Conservation (phyloP, 1,140 invertebrate genomes). For the Cephus cinctus region DNA sequence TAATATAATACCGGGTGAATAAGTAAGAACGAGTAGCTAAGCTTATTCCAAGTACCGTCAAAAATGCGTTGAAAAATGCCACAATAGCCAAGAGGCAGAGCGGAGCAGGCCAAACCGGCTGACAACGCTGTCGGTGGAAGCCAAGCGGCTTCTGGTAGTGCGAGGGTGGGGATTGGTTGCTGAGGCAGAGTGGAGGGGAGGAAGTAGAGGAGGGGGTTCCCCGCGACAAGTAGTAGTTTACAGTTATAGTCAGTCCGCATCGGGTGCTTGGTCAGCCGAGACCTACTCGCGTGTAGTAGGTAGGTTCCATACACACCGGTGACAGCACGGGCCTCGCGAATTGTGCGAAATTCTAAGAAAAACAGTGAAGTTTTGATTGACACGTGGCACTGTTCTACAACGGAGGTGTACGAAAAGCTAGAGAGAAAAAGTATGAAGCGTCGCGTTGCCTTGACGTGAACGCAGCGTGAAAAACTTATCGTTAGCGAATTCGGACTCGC, state of each 20-base stretch:
- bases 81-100: no score
- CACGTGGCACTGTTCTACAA: not conserved
- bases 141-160: not conserved
- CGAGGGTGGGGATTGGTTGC: not conserved
- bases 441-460: not conserved
- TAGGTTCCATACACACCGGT: not conserved
- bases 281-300: slow-evolving; percentile 19
- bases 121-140: slow-evolving; percentile 12
- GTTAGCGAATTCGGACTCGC: no score
- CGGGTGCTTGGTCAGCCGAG: slow-evolving; percentile 54
- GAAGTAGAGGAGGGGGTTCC: slow-evolving; percentile 30
- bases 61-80: no score
- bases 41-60: no score
- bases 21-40: no score
- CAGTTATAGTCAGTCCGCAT: slow-evolving; percentile 58
- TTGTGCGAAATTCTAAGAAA: no score
- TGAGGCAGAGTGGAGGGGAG: slow-evolving; percentile 15
- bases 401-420: not conserved
- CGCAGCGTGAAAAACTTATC: no score
- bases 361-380: not conserved
- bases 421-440: not conserved
- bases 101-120: no score
- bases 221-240: slow-evolving; percentile 56
- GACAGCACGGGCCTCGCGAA: no score
- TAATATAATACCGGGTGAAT: no score